Evolutionary conservation across 1,140 invertebrate genomes (phyloP).

Genomic region (Gerris buenoi): DNA sequence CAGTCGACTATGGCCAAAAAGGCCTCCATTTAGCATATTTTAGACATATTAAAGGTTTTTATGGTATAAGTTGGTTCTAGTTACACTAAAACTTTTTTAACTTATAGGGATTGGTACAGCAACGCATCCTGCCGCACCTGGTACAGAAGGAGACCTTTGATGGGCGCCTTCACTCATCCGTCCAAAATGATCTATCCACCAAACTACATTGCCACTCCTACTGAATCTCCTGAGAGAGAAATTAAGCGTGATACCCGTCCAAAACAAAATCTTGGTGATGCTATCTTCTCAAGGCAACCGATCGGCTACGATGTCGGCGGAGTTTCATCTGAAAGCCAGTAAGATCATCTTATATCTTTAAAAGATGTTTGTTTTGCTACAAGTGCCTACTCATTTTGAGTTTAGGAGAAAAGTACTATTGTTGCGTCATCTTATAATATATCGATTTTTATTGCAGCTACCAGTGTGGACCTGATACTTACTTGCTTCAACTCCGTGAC

Average conservation of each 20-base stretch:
- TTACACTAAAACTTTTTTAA: too few relatives aligned
- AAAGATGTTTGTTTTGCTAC: background rate
- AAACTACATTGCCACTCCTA: slow-evolving; percentile 59
- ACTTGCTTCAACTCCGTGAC: slow-evolving; percentile 80
- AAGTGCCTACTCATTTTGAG: too few relatives aligned
- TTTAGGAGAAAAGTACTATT: too few relatives aligned
- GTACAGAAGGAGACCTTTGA: slow-evolving; percentile 63
- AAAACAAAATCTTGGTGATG: slow-evolving; percentile 44
- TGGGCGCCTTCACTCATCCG: slow-evolving; percentile 70
- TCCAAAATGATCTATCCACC: slow-evolving; percentile 90
- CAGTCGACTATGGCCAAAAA: too few relatives aligned
- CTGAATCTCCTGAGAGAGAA: slow-evolving; percentile 44
- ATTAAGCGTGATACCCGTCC: slow-evolving; percentile 23
- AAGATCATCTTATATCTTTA: slow-evolving; percentile 31
- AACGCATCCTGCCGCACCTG: slow-evolving; percentile 75
- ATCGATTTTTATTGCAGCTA: too few relatives aligned
- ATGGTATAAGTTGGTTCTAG: background rate
- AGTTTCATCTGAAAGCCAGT: slow-evolving; percentile 75
- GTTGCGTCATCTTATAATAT: too few relatives aligned
- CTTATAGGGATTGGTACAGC: slow-evolving; percentile 65
- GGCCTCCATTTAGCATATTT: background rate
- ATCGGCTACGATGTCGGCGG: slow-evolving; percentile 68
- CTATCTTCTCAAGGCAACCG: slow-evolving; percentile 53
- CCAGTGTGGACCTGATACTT: slow-evolving; percentile 90
- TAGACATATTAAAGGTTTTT: background rate